Evolutionary conservation across 2,113 vertebrate species (phyloP).

Genomic region (Albula glossodonta): DNA sequence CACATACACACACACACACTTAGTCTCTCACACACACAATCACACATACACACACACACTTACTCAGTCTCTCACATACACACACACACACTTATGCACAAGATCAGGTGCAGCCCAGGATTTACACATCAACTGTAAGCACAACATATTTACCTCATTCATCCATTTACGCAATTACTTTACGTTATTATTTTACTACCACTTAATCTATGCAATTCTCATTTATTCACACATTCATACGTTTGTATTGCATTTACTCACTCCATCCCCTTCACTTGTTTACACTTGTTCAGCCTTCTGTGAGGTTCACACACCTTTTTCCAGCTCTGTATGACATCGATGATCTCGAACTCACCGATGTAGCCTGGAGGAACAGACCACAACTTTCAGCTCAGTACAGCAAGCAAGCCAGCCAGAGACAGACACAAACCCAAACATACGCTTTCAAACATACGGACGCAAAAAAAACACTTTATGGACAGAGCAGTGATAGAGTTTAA

Average conservation of each 20-base stretch:
- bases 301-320: slow-evolving; percentile 98
- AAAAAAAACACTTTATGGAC: neutral
- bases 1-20: too few relatives aligned
- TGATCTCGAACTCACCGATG: slow-evolving; percentile 99
- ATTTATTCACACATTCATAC: too few relatives aligned
- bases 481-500: too few relatives aligned
- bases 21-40: too few relatives aligned
- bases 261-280: neutral
- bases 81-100: too few relatives aligned
- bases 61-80: too few relatives aligned
- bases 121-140: neutral
- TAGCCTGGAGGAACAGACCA: slow-evolving; percentile 73
- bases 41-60: too few relatives aligned
- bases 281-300: slow-evolving; percentile 98
- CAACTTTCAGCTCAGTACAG: neutral
- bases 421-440: neutral
- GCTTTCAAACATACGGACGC: neutral
- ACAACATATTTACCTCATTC: neutral
- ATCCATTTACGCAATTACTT: too few relatives aligned
- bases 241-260: too few relatives aligned
- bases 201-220: too few relatives aligned
- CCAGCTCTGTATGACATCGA: slow-evolving; percentile 97
- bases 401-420: rapidly evolving
- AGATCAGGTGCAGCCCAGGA: too few relatives aligned
- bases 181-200: too few relatives aligned